phyloP scores from a whole-genome alignment of 2,797 vertebrate genomes.

The Etheostoma perlongum region DNA sequence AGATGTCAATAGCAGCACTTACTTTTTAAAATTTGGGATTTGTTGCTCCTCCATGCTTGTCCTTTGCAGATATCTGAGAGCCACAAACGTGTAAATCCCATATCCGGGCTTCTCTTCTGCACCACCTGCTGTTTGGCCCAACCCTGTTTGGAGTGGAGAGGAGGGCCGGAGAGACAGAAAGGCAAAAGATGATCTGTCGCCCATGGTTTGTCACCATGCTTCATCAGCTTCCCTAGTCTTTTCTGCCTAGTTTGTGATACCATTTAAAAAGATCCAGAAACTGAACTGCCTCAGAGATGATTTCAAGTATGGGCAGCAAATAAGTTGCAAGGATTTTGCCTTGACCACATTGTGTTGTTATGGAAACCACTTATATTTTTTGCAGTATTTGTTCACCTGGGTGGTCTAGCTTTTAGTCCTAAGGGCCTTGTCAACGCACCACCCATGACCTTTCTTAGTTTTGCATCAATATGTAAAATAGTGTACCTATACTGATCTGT shows the following conservation, averaged over 20 bases:
- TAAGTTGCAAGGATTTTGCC: conserved; percentile 20
- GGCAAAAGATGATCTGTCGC: conserved; percentile 62
- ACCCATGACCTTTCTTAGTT: conserved; percentile 11
- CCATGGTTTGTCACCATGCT: conserved; percentile 47
- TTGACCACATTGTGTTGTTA: conserved; percentile 41
- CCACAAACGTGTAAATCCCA: conserved; percentile 77
- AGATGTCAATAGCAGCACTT: conserved; percentile 58
- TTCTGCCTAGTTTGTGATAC: conserved; percentile 25
- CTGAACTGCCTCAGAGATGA: background rate
- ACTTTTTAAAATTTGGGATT: conserved; percentile 67
- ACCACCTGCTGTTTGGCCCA: conserved; percentile 85
- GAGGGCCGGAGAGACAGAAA: conserved; percentile 60
- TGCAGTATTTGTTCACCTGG: conserved; percentile 63
- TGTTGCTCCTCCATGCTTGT: conserved; percentile 63
- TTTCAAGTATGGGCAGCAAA: conserved; percentile 37
- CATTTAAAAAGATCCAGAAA: conserved; percentile 14
- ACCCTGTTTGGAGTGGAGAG: conserved; percentile 70
- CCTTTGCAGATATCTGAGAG: conserved; percentile 66
- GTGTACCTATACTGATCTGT: background rate
- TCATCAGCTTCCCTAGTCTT: conserved; percentile 38
- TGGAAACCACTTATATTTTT: conserved; percentile 60
- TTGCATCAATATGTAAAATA: conserved; percentile 11
- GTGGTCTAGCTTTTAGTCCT: conserved; percentile 18
- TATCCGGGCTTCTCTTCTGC: conserved; percentile 74
- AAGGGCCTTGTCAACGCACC: conserved; percentile 25